phyloP scores from a whole-genome alignment of 2,888 invertebrate genomes.

The Onthophagus sagittarius region DNA sequence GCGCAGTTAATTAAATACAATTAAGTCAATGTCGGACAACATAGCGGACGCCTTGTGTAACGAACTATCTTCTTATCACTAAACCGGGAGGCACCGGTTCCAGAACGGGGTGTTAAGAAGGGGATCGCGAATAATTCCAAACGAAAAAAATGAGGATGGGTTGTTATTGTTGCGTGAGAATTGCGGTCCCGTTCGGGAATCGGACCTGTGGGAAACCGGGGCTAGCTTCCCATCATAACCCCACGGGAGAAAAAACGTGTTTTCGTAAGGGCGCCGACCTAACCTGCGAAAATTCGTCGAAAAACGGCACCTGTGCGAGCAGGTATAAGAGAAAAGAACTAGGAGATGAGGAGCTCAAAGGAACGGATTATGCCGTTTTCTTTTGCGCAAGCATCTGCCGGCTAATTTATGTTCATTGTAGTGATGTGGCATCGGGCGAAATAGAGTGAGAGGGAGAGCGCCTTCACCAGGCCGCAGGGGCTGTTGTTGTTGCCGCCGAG shows the following conservation, averaged over 20 bases:
- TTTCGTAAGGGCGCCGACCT: neutral
- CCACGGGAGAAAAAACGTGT: neutral
- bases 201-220: conserved; percentile 3
- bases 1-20: no score
- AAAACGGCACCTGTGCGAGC: neutral
- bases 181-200: conserved; percentile 13
- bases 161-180: neutral
- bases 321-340: neutral
- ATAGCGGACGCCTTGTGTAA: neutral
- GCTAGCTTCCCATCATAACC: neutral
- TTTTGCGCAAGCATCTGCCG: neutral
- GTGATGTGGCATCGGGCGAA: neutral
- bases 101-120: neutral
- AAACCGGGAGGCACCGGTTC: neutral
- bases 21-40: neutral
- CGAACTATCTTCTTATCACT: neutral
- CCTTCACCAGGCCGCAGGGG: neutral
- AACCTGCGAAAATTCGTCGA: neutral
- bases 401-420: neutral
- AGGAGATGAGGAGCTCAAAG: neutral
- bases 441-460: neutral
- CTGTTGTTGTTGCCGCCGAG: neutral
- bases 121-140: neutral
- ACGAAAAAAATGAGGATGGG: neutral
- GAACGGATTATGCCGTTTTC: neutral